Evolutionary conservation across 2,888 invertebrate genomes (phyloP).

Genomic region (Cartodere bifasciata): DNA sequence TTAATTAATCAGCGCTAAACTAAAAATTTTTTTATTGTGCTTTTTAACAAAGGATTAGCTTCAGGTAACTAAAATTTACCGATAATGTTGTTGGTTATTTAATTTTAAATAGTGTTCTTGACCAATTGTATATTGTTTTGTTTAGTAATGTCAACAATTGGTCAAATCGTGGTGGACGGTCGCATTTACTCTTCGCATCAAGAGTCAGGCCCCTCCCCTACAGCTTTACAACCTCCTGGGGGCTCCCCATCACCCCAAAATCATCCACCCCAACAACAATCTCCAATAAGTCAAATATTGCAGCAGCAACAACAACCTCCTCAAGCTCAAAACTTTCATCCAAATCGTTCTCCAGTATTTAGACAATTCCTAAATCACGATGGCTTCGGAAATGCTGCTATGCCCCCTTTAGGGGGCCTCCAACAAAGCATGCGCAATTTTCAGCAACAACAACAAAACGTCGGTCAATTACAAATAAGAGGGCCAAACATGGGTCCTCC

Average conservation of each 20-base stretch:
- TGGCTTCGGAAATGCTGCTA: no score
- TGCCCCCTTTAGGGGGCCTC: not conserved
- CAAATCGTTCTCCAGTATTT: no score
- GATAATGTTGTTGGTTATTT: not conserved
- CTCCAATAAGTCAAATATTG: conserved; percentile 24
- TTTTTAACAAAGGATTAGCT: conserved; percentile 24
- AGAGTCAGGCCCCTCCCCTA: conserved; percentile 15
- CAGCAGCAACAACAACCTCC: conserved; percentile 18
- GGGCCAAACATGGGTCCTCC: conserved; percentile 20
- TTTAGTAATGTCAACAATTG: conserved; percentile 62
- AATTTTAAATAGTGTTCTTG: not conserved
- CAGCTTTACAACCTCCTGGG: conserved; percentile 21
- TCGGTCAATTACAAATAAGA: conserved; percentile 9
- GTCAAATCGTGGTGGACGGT: conserved; percentile 73
- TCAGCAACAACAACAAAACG: conserved; percentile 3
- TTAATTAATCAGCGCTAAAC: conserved; percentile 7
- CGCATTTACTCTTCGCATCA: conserved; percentile 52
- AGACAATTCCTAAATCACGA: no score
- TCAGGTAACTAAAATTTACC: conserved; percentile 22
- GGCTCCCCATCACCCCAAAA: conserved; percentile 30
- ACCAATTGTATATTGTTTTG: conserved; percentile 12
- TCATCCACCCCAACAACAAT: conserved; percentile 32
- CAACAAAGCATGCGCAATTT: conserved; percentile 5
- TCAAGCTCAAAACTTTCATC: no score
- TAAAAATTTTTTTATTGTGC: conserved; percentile 13